Percentiles rank a stretch among this genome's conserved stretches.
phyloP scores from a whole-genome alignment of 2,113 vertebrate species.

The Brachirus orientalis region DNA sequence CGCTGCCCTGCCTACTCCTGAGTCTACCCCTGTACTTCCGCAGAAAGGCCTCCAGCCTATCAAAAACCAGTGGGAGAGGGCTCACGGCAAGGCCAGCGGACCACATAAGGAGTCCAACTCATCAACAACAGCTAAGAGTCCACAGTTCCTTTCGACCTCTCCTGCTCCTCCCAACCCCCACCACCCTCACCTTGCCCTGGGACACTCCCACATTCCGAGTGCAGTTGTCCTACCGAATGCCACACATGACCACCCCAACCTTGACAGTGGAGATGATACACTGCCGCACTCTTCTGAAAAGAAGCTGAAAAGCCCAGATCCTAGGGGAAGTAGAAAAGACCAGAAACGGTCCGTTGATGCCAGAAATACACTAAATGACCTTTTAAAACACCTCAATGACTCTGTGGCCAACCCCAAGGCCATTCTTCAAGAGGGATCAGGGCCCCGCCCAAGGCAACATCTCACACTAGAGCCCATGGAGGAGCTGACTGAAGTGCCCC shows the following conservation, averaged over 20 bases:
- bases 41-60: conserved; percentile 93
- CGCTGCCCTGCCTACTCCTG: conserved; percentile 94
- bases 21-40: conserved; percentile 95
- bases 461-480: conserved; percentile 94
- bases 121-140: conserved; percentile 86
- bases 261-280: conserved; percentile 87
- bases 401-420: conserved; percentile 88
- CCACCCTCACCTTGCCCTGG: conserved; percentile 88
- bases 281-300: conserved; percentile 87
- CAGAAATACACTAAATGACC: conserved; percentile 95
- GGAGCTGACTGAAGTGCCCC: conserved; percentile 92
- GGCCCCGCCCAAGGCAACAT: conserved; percentile 88
- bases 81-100: conserved; percentile 83
- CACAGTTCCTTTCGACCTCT: conserved; percentile 91
- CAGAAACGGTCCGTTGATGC: conserved; percentile 93
- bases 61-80: conserved; percentile 92
- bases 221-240: conserved; percentile 97
- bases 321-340: conserved; percentile 90
- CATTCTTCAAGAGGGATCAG: conserved; percentile 88
- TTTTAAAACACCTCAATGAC: conserved; percentile 96
- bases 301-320: conserved; percentile 87
- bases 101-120: conserved; percentile 87
- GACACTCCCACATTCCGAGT: conserved; percentile 93
- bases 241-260: conserved; percentile 90
- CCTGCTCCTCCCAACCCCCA: conserved; percentile 86